Percentiles rank a stretch among this genome's conserved stretches.
phyloP scores from a whole-genome alignment of 2,113 vertebrate species.

The Archilochus colubris region DNA sequence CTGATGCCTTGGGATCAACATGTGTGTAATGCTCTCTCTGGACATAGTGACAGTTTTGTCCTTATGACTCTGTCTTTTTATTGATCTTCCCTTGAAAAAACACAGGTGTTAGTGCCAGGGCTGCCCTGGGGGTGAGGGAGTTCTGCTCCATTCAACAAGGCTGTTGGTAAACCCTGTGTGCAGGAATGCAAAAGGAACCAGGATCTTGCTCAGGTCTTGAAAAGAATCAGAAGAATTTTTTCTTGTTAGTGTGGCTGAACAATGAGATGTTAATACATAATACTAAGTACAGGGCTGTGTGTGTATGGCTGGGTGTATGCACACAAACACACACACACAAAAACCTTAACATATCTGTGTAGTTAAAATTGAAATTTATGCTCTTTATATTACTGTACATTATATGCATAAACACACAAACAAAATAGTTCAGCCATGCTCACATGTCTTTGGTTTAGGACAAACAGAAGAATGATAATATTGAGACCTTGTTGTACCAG shows the following conservation, averaged over 20 bases:
- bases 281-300: neutral
- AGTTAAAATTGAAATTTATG: conserved; percentile 15
- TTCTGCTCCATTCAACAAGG: neutral
- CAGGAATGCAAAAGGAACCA: neutral
- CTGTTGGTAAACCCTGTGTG: neutral
- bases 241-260: neutral
- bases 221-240: neutral
- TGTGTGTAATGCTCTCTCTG: neutral
- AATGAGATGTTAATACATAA: neutral
- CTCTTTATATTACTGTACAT: neutral
- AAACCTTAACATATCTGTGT: neutral
- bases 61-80: neutral
- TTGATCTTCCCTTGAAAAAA: neutral
- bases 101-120: neutral
- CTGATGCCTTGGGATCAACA: neutral
- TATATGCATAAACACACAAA: neutral
- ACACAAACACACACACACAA: neutral
- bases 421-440: neutral
- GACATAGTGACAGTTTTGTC: accelerated
- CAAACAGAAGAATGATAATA: conserved; percentile 25
- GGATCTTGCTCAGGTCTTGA: neutral
- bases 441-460: conserved; percentile 32
- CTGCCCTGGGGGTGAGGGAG: neutral
- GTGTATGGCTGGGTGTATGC: neutral
- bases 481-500: conserved; percentile 12